Evolutionary conservation across 2,888 invertebrate species (phyloP), one percentile per base, ranked within the genome.

Genomic region (Onchidella celtica): DNA sequence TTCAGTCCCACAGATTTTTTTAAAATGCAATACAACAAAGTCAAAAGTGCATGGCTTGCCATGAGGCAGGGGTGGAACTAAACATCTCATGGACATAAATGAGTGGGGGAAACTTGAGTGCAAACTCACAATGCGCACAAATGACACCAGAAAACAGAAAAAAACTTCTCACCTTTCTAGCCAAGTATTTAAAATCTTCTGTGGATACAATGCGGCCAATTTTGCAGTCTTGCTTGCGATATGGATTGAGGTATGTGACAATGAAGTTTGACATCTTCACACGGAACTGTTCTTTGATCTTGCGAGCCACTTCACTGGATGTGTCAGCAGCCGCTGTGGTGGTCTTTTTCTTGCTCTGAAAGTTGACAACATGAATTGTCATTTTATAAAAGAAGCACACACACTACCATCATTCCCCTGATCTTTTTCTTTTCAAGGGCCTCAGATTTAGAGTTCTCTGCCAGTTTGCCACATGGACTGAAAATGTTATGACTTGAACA

Each of bases 141-240:
- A n/a, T n/a, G n/a, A n/a, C n/a, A n/a, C n/a, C n/a, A n/a, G n/a
- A n/a, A n/a, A n/a, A n/a, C n/a, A n/a, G n/a, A n/a, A n/a, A n/a
- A n/a, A 4, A 73, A 6, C n/a, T 14, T 27, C 82, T 79, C 85
- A 93, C 93, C 90, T 98, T 98, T 94, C 97, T 95, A 3, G 98
- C 98, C 79, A 98, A 95, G 94, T 98, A 97, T 93, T 98, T 98
- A 93, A 98, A 97, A 93, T 99, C 98, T 66, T 97, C 97, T 0
- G 97, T 97, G 90, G 95, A 96, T 2, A 96, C 96, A 88, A 99
- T 98, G 87, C 96, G 95, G 0, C 97, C 99, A 84, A 95, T 94
- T 87, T 95, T 95, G 90, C 98, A 99, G 86, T 96, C 96, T 0
- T 96, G 95, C 90, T 96, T 97, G 77, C 97, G 95, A 94, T 97